These are phyloP conservation scores for Huso huso DNA, from an alignment of 2,797 vertebrate species.

Conservation along the genomic window DNA sequence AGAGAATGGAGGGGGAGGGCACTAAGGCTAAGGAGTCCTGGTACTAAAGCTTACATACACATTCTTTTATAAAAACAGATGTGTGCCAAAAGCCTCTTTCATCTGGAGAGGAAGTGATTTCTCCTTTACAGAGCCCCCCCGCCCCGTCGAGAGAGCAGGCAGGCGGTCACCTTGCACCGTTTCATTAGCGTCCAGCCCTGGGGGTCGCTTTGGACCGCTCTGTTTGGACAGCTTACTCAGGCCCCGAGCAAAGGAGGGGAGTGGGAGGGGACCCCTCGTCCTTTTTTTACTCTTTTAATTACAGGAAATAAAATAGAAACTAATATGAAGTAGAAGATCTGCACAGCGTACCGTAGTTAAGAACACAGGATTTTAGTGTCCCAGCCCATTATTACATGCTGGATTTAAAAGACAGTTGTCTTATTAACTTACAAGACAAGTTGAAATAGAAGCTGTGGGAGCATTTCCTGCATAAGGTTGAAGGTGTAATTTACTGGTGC, in stretches of 20 bases:
- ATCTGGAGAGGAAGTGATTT: constrained; percentile 16
- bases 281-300: constrained; percentile 14
- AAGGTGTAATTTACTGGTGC: no score
- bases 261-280: no score
- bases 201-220: background rate
- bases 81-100: constrained; percentile 13
- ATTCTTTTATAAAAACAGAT: constrained; percentile 11
- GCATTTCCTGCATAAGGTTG: no score
- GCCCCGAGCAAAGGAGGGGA: no score
- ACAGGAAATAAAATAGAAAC: background rate
- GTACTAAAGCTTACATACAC: no score
- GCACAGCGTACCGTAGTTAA: no score
- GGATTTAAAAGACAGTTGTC: no score
- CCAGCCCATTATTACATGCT: no score
- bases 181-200: background rate
- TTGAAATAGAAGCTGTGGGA: no score
- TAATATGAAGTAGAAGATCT: no score
- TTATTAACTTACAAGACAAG: no score
- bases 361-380: no score
- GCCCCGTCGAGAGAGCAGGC: background rate
- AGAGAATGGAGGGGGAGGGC: background rate
- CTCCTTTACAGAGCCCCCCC: background rate
- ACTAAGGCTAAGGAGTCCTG: background rate
- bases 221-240: background rate
- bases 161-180: background rate